Percentiles rank a stretch among this genome's conserved stretches.
phyloP scores from a whole-genome alignment of 2,797 vertebrate species.

The Acropternis orthonyx region DNA sequence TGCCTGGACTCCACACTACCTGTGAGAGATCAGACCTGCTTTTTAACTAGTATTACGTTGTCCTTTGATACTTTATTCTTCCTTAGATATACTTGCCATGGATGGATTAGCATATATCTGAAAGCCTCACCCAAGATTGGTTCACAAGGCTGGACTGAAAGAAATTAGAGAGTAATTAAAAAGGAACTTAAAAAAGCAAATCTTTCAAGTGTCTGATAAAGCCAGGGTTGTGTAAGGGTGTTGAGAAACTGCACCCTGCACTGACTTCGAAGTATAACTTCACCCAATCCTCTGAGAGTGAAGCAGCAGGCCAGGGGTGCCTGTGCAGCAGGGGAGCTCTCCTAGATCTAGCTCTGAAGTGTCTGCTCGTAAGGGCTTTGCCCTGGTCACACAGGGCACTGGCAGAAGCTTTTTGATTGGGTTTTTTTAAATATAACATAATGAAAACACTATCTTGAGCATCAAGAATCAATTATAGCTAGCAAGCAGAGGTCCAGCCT shows the following conservation, averaged over 20 bases:
- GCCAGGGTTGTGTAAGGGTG: accelerated
- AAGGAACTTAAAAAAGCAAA: neutral
- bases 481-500: neutral
- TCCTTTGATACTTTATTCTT: neutral
- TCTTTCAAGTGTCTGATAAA: neutral
- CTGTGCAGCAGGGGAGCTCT: neutral
- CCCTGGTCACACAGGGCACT: neutral
- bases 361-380: neutral
- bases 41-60: neutral
- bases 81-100: neutral
- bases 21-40: neutral
- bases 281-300: neutral
- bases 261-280: neutral
- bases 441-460: neutral
- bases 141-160: neutral
- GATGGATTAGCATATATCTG: neutral
- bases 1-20: neutral
- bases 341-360: neutral
- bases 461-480: neutral
- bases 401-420: neutral
- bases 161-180: neutral
- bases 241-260: neutral
- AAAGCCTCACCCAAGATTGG: neutral
- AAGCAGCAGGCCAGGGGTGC: neutral
- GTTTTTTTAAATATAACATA: neutral